Percentiles rank a stretch among this genome's conserved stretches.
Conservation (phyloP, 1,140 invertebrate genomes). For the Berghia stephanieae region DNA sequence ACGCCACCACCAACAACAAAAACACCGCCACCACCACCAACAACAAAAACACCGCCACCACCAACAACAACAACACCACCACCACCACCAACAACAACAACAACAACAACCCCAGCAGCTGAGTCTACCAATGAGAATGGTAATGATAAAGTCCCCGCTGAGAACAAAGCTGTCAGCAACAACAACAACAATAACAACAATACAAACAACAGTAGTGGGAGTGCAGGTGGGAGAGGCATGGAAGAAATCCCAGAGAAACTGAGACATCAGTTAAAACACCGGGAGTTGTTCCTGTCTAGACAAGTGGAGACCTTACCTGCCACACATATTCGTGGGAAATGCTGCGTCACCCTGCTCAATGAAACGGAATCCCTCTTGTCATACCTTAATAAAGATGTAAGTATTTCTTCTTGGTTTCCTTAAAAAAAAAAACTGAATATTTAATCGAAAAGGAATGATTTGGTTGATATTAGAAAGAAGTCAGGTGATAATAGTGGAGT, state of each 20-base stretch:
- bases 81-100: too few relatives aligned
- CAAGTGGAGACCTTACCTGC: conserved; percentile 98
- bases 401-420: too few relatives aligned
- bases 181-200: conserved; percentile 5
- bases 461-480: background rate
- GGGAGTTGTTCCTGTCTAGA: conserved; percentile 96
- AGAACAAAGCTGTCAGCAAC: conserved; percentile 20
- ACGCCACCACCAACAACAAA: too few relatives aligned
- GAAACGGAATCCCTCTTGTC: conserved; percentile 95
- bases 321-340: conserved; percentile 98
- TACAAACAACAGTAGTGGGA: conserved; percentile 28
- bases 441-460: background rate
- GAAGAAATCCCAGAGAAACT: conserved; percentile 68
- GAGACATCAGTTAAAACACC: conserved; percentile 93
- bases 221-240: conserved; percentile 57
- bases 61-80: too few relatives aligned
- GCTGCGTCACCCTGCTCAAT: conserved; percentile 96
- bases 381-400: conserved; percentile 94
- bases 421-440: background rate
- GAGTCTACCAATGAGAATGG: too few relatives aligned
- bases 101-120: too few relatives aligned
- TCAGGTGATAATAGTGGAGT: background rate
- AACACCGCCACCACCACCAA: too few relatives aligned
- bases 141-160: background rate
- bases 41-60: too few relatives aligned